Base-by-base conservation (phyloP, 2,797 vertebrate genomes). In the Okamejei kenojei region DNA sequence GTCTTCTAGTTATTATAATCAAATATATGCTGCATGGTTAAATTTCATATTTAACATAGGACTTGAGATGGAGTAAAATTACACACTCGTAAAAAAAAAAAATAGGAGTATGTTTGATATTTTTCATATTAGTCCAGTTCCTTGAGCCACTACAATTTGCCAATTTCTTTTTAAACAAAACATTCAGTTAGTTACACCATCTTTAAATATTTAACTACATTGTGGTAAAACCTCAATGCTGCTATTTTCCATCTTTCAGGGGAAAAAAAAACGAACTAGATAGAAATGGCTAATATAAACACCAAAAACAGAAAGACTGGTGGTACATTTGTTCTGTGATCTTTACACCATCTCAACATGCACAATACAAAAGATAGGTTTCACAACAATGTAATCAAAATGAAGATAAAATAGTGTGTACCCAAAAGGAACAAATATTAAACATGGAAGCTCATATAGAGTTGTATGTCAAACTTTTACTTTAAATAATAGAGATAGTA, bases 161-260 rank as follows among this genome's bases (percentile, higher is more conserved):
- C 61, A 91, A 21, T 38, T 19, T 54, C 15, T 29, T 29, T 76
- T 11, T 76, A 26, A 73, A 35, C 21, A 35, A 15, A 73, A 74
- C 74, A 32, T 29, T 35, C 21, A 91, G 23, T 74, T 91, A 15
- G 35, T 91, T 26, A 54, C 38, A 45, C 26, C 54, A 21, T 23
- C 68, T n/a, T 91, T 73, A 74, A 71, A 74, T 92, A 92, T 76
- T 73, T 29, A 92, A 54, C 19, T 17, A 76, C 21, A 92, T 29
- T 17, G 90, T 54, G 68, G 38, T 54, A 74, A 91, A 45, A 74
- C 54, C 90, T 92, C 35, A n/a, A 54, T 74, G 23, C 90, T 45
- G 76, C 13, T 15, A n/a, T 76, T n/a, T 91, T 74, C 73, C 26
- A 74, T 38, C 10, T 92, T 45, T 26, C 68, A 76, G 90, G 90